These are phyloP conservation scores for Tetragnatha montana DNA, from an alignment of 2,888 invertebrate genomes.

Conservation along the genomic window DNA sequence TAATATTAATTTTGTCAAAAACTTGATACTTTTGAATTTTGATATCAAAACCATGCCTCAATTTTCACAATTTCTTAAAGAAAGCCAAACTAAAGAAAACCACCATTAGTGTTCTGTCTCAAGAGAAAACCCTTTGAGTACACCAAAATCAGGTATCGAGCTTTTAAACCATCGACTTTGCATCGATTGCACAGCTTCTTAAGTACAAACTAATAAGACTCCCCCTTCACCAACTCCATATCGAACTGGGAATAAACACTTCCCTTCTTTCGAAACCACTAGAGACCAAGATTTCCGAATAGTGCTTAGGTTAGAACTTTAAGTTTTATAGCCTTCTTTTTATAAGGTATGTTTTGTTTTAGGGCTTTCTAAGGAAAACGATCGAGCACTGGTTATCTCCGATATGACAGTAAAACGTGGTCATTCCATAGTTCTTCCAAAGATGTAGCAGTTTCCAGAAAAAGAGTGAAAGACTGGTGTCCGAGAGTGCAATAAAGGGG, in stretches of 20 bases:
- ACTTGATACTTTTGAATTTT: neutral
- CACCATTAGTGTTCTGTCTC: too few relatives aligned
- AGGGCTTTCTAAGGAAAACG: constrained; percentile 31
- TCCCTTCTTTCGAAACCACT: constrained; percentile 34
- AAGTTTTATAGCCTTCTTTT: constrained; percentile 44
- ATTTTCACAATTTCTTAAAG: too few relatives aligned
- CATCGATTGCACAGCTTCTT: constrained; percentile 16
- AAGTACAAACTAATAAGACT: constrained; percentile 33
- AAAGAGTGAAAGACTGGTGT: constrained; percentile 33
- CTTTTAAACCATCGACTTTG: constrained; percentile 3
- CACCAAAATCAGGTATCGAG: neutral
- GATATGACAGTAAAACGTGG: constrained; percentile 52
- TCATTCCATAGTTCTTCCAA: constrained; percentile 33
- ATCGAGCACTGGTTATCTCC: constrained; percentile 40
- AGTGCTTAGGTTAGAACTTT: constrained; percentile 44
- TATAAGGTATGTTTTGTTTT: constrained; percentile 43
- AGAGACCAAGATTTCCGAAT: constrained; percentile 44
- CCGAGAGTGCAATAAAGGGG: constrained; percentile 33
- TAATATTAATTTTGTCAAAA: too few relatives aligned
- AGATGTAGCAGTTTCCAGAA: constrained; percentile 30
- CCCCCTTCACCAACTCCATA: constrained; percentile 19
- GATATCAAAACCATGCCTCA: neutral
- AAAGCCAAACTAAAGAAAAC: too few relatives aligned
- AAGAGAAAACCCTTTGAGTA: neutral
- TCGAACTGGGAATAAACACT: constrained; percentile 44